phyloP scores from a whole-genome alignment of 2,797 vertebrate species.

The Heteromormyrus szaboi region DNA sequence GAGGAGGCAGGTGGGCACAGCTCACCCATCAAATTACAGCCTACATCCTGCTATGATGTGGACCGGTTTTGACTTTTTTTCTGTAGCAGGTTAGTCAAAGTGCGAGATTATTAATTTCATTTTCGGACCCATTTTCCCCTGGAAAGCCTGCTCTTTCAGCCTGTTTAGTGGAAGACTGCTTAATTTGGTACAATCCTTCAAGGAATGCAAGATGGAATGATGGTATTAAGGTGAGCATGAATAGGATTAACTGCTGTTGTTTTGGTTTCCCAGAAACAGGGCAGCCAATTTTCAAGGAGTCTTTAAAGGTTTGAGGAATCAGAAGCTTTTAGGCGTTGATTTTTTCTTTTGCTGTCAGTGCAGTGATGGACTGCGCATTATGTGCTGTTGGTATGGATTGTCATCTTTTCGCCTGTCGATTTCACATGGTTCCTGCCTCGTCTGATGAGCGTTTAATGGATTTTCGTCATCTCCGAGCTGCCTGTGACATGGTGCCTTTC shows the following conservation, averaged over 20 bases:
- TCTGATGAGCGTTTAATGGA: not conserved
- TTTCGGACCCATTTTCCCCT: not conserved
- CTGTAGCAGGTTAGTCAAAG: not conserved
- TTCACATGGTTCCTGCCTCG: not conserved
- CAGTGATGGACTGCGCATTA: not conserved
- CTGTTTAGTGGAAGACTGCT: not conserved
- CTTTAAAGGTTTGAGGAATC: not conserved
- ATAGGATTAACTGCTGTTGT: not conserved
- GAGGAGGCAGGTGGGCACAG: not conserved
- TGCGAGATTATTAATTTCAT: not conserved
- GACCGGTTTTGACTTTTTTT: no score
- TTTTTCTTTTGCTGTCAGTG: not conserved
- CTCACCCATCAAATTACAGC: not conserved
- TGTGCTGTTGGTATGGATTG: not conserved
- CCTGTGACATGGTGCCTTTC: not conserved
- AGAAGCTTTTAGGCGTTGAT: not conserved
- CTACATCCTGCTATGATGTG: not conserved
- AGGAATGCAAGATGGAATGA: not conserved
- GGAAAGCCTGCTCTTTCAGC: not conserved
- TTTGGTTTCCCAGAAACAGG: not conserved
- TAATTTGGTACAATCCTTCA: not conserved
- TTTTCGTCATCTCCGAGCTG: not conserved
- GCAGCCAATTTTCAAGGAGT: not conserved
- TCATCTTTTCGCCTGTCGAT: not conserved
- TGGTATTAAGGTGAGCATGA: not conserved